Percentiles rank a stretch among this genome's conserved stretches.
These are phyloP conservation scores for Cyclargus thomasi DNA, from an alignment of 1,140 invertebrate genomes.

Conservation along the genomic window DNA sequence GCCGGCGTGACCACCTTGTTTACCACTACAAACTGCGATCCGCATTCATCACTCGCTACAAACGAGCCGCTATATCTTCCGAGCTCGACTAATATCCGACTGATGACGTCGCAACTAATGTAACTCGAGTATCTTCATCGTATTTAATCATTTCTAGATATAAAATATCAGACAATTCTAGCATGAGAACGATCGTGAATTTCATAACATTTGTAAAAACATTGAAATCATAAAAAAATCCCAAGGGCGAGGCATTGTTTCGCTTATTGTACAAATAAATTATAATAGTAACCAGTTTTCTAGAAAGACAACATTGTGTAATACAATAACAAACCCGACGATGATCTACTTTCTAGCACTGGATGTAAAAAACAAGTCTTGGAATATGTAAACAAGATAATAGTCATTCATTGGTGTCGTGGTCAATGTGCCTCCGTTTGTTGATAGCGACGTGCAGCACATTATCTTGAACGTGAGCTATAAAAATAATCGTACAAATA, in stretches of 20 bases:
- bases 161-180: background rate
- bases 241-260: background rate
- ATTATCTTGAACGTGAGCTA: conserved; percentile 16
- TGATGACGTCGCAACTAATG: background rate
- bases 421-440: conserved; percentile 20
- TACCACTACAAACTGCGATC: conserved; percentile 53
- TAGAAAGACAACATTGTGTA: conserved; percentile 2
- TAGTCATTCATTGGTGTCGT: conserved; percentile 29
- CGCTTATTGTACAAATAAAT: background rate
- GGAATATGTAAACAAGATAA: conserved; percentile 28
- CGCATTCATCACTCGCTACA: conserved; percentile 44
- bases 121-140: background rate
- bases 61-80: conserved; percentile 18
- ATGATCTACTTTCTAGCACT: conserved; percentile 20
- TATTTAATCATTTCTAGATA: background rate
- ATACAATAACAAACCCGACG: conserved; percentile 17
- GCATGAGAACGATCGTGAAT: background rate
- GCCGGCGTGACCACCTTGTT: conserved; percentile 66
- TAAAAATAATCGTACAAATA: background rate
- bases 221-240: background rate
- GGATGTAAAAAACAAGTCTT: conserved; percentile 22
- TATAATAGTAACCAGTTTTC: conserved; percentile 1
- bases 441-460: conserved; percentile 15
- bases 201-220: background rate
- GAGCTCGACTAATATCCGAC: background rate